phyloP scores from a whole-genome alignment of 2,888 invertebrate species.

The Helicoverpa assulta region DNA sequence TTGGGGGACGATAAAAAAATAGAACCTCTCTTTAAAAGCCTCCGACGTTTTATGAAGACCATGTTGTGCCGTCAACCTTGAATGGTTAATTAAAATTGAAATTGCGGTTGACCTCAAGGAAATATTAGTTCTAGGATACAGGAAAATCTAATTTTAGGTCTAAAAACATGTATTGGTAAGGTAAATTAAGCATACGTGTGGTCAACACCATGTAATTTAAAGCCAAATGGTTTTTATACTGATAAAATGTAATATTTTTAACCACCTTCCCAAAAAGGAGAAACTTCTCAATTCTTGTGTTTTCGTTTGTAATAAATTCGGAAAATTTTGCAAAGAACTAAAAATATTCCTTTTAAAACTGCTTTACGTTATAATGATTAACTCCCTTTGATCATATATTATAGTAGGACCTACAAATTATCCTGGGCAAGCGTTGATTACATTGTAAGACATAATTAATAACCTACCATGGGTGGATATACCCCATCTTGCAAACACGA shows the following conservation, averaged over 20 bases:
- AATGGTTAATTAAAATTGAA: conserved; percentile 46
- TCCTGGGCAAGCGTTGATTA: conserved; percentile 39
- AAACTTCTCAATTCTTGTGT: too few relatives aligned
- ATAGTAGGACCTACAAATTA: conserved; percentile 15
- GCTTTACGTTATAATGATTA: not conserved
- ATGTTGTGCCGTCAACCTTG: conserved; percentile 23
- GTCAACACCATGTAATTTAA: not conserved
- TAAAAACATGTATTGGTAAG: not conserved
- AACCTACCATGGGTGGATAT: conserved; percentile 21
- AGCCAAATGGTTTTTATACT: too few relatives aligned
- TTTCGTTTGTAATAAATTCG: too few relatives aligned
- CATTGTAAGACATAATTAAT: conserved; percentile 43
- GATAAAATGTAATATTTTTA: too few relatives aligned
- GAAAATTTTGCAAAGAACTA: not conserved
- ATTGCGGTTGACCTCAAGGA: conserved; percentile 42
- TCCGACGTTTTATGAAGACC: conserved; percentile 32
- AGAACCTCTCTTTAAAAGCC: conserved; percentile 10
- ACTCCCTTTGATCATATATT: conserved; percentile 10
- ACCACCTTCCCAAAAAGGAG: too few relatives aligned
- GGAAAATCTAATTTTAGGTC: conserved; percentile 37
- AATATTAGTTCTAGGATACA: conserved; percentile 7
- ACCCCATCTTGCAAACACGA: conserved; percentile 27
- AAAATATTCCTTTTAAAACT: not conserved
- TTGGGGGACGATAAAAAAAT: conserved; percentile 27
- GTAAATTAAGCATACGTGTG: not conserved